phyloP scores from a whole-genome alignment of 2,113 vertebrate species.

The Acanthochromis polyacanthus region DNA sequence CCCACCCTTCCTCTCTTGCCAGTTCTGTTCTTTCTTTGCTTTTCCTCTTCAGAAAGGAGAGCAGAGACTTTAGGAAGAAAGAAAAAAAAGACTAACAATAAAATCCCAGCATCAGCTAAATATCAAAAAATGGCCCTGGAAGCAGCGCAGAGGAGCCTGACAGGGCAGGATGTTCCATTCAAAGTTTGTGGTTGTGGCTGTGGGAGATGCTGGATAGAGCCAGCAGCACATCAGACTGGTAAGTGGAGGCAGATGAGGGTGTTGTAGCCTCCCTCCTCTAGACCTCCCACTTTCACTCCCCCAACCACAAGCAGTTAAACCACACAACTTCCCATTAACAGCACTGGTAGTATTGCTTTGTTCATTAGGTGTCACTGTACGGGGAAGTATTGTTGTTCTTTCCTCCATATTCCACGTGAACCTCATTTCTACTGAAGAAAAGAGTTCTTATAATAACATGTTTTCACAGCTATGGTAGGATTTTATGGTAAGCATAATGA shows the following conservation, averaged over 20 bases:
- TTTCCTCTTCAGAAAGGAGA: constrained; percentile 40
- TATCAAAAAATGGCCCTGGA: constrained; percentile 63
- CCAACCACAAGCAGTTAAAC: constrained; percentile 65
- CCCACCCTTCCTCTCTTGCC: constrained; percentile 36
- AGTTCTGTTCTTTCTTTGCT: constrained; percentile 22
- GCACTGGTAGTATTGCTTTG: constrained; percentile 31
- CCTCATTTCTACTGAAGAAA: background rate
- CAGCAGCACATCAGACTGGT: constrained; percentile 66
- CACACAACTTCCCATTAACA: constrained; percentile 49
- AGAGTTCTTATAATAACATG: background rate
- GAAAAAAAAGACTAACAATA: constrained; percentile 38
- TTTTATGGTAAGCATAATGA: background rate
- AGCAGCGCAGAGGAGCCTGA: constrained; percentile 44
- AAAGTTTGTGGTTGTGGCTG: constrained; percentile 71
- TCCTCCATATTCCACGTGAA: background rate
- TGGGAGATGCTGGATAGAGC: constrained; percentile 59
- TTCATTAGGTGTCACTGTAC: constrained; percentile 18
- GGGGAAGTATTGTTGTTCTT: constrained; percentile 9
- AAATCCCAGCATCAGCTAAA: constrained; percentile 72
- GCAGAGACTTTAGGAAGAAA: constrained; percentile 16
- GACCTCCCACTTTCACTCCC: constrained; percentile 73
- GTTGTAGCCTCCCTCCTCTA: constrained; percentile 49
- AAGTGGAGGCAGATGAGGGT: constrained; percentile 76
- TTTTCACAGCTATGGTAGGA: constrained; percentile 16
- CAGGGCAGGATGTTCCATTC: constrained; percentile 63